Evolutionary conservation across 2,113 vertebrate genomes (phyloP).

Genomic region (Colaptes auratus): DNA sequence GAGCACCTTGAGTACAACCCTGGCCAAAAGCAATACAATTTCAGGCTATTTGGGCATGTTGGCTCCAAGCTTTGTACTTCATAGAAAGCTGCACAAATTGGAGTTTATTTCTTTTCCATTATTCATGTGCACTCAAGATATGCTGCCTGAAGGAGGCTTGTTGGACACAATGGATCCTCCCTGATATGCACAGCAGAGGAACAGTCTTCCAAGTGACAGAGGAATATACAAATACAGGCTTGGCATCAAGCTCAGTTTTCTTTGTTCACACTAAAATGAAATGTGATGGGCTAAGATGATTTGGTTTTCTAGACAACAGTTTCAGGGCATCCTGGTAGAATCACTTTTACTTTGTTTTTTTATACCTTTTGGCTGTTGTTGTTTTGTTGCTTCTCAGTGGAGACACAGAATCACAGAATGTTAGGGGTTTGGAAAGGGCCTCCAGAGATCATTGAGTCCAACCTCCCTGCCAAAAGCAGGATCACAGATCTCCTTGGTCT

Average conservation of each 20-base stretch:
- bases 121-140: not conserved
- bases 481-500: not conserved
- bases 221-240: not conserved
- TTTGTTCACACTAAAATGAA: not conserved
- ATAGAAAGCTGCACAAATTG: not conserved
- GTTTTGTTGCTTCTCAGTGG: not conserved
- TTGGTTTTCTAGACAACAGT: not conserved
- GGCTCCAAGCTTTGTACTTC: not conserved
- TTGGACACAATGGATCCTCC: not conserved
- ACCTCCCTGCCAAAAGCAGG: no score
- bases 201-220: not conserved
- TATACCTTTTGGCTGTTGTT: not conserved
- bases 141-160: not conserved
- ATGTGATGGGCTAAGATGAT: not conserved
- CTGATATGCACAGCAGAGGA: not conserved
- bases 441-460: no score
- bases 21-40: not conserved
- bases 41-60: not conserved
- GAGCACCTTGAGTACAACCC: not conserved
- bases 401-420: not conserved
- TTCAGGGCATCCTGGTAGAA: not conserved
- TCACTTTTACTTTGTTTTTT: not conserved
- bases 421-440: no score
- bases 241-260: not conserved
- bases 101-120: conserved; percentile 21